Base-by-base conservation (phyloP, 2,113 vertebrate species). In the Equus przewalskii region DNA sequence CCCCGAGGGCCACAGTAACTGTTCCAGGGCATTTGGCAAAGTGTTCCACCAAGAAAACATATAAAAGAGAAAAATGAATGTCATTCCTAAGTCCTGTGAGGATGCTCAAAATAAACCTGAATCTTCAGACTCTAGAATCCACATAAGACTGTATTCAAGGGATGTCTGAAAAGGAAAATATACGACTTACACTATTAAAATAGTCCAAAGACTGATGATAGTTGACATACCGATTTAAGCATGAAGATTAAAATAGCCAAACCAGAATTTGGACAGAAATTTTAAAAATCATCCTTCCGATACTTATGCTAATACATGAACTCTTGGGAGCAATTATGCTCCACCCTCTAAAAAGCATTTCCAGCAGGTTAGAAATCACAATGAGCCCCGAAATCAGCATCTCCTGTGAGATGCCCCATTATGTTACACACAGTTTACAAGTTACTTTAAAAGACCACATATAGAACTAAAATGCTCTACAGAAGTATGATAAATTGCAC, bases 401-500 rank as follows among this genome's bases (percentile, higher is more conserved):
- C 58, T 36, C 41, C 15, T 76, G 73, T 54, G 19, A 96, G 80
- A 83, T 56, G 64, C 18, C 79, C 33, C 69, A 90, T 62, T 76
- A 69, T 11, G 26, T 56, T 24, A 21, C n/a, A 10, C 4, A 18
- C 0, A 73, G 82, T 79, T 89, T 85, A 72, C 75, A 69, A 90
- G 75, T 69, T 83, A 90, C 94, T 56, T 54, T 69, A 73, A 95
- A 97, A 41, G 79, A 93, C 49, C 67, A 94, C 89, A 94, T 2
- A 86, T 4, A 49, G 82, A n/a, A 72, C 69, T 83, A 94, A 98
- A 78, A 81, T 36, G 64, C 92, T 3, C 89, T 76, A 54, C 0
- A 64, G 89, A 95, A 33, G 0, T 72, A 24, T 89, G 30, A 93
- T 81, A 65, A 95, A 97, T 78, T 18, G 56, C 18, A 49, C 3